Evolutionary conservation across 2,797 vertebrate species (phyloP), one percentile per base, ranked within the genome.

Genomic region (Heterohyrax brucei): DNA sequence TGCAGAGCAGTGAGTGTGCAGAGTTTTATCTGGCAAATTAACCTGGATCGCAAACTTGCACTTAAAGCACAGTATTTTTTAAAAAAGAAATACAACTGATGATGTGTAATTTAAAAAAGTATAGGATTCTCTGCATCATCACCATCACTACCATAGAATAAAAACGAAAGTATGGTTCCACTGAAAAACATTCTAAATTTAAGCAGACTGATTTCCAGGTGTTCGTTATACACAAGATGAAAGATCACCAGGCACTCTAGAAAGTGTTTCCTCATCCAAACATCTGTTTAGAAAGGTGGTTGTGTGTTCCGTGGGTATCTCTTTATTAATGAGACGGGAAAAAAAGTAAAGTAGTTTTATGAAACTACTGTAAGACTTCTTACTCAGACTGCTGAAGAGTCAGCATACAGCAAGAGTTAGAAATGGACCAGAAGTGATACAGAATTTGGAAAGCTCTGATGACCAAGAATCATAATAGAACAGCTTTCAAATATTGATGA

Each of bases 401-500:
- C 92, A 95, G 22, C 87, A 80, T 0, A 5, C 89, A 93, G 91
- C 86, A 88, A 91, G 77, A 96, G 86, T 64, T 80, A 94, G 76
- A 96, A 96, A 90, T 39, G 14, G 64, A 77, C 56, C 77, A 83
- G 59, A 93, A 79, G 7, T 66, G 53, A 13, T 93, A 86, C 80
- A 72, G 61, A 93, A 93, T 53, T 84, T 92, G 78, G 78, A 91
- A 81, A 79, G 44, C 50, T 72, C 22, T 62, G 33, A 62, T 0
- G 0, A 59, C 5, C 61, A 91, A 90, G 95, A 77, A 87, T 95
- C 76, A 80, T 93, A 95, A 92, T 53, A 93, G 26, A 89, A 5
- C 59, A 78, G 72, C 70, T 95, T 95, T 96, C 59, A 97, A 95
- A 91, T 96, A 95, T 83, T 94, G 61, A 93, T 94, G 76, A 86